These are phyloP conservation scores for Cantharis rustica DNA, from an alignment of 2,888 invertebrate genomes.

Conservation along the genomic window DNA sequence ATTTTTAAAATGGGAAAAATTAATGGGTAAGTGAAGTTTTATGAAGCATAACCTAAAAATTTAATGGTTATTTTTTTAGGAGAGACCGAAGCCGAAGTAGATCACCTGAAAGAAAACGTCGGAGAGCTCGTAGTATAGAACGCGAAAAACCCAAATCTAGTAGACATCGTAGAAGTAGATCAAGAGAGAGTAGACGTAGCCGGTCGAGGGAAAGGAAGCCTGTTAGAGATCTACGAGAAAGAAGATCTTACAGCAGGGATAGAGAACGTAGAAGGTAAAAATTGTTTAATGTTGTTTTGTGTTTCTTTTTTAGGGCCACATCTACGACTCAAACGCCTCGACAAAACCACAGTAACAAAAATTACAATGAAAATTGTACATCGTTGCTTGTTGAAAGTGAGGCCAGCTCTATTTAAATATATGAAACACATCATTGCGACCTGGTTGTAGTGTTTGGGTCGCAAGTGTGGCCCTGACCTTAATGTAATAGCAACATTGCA, in stretches of 20 bases:
- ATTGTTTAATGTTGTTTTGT: too few relatives aligned
- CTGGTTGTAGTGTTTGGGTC: too few relatives aligned
- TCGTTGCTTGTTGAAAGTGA: too few relatives aligned
- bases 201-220: conserved; percentile 55
- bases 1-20: conserved; percentile 21
- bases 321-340: too few relatives aligned
- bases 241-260: conserved; percentile 44
- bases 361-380: too few relatives aligned
- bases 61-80: conserved; percentile 11
- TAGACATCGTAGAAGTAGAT: conserved; percentile 51
- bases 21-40: conserved; percentile 15
- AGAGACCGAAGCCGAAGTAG: conserved; percentile 43
- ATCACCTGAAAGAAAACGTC: conserved; percentile 48
- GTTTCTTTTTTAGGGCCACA: too few relatives aligned
- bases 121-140: conserved; percentile 46
- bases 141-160: conserved; percentile 64
- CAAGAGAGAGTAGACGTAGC: conserved; percentile 47
- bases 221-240: conserved; percentile 46
- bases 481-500: too few relatives aligned
- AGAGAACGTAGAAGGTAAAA: conserved; percentile 43
- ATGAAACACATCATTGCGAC: too few relatives aligned
- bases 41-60: background rate
- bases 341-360: too few relatives aligned
- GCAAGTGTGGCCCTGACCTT: too few relatives aligned
- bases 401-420: too few relatives aligned